phyloP scores from a whole-genome alignment of 2,113 vertebrate genomes.

The Emydura subglobosa region DNA sequence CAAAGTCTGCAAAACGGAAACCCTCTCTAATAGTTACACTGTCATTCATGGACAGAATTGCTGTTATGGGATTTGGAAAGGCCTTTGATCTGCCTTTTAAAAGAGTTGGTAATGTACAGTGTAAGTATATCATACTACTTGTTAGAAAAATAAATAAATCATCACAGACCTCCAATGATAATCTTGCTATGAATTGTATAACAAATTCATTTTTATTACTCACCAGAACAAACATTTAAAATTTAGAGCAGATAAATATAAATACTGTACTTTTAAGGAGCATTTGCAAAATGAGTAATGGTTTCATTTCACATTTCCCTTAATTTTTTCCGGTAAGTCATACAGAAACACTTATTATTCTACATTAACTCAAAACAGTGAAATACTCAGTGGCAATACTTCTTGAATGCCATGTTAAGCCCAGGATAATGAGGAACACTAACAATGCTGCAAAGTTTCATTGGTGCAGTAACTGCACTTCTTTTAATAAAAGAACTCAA shows the following conservation, averaged over 20 bases:
- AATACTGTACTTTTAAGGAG: accelerated
- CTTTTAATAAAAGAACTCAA: neutral
- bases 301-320: neutral
- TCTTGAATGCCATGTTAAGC: neutral
- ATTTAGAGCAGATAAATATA: neutral
- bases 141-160: neutral
- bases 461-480: neutral
- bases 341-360: neutral
- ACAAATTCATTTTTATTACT: neutral
- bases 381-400: neutral
- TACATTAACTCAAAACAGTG: neutral
- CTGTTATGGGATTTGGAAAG: conserved; percentile 30
- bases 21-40: conserved; percentile 49
- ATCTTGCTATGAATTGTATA: neutral
- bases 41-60: conserved; percentile 53
- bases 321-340: neutral
- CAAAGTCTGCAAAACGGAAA: conserved; percentile 45
- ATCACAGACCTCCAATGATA: neutral
- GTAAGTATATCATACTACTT: neutral
- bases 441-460: neutral
- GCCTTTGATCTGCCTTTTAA: conserved; percentile 58
- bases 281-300: neutral
- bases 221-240: neutral
- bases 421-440: neutral
- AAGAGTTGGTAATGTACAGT: conserved; percentile 39